Evolutionary conservation across 1,140 invertebrate species (phyloP), one percentile per base, ranked within the genome.

Genomic region (Trichoplusia ni): DNA sequence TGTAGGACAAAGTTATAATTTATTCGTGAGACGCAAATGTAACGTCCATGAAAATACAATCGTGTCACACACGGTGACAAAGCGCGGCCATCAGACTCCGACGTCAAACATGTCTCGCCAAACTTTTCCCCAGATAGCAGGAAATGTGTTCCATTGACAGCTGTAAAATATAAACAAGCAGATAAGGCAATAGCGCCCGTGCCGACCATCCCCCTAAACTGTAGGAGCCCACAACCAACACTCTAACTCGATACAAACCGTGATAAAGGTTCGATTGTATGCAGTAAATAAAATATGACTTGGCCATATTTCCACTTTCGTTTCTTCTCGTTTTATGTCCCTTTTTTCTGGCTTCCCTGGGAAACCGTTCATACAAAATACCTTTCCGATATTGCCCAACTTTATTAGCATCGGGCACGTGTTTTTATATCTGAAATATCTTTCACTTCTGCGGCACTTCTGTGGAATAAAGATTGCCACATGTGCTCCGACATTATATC

Each of bases 231-330:
- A 81, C 78, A 82, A 77, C 75, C 70, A 79, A 82, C 71, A 83
- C 66, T 70, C 75, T 84, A 81, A 86, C 78, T 83, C 78, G 75
- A 86, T 87, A 88, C 86, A 85, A 79, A 83, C 82, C 72, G 82
- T 87, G 89, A 90, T 91, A 87, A 87, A 90, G 84, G 88, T 86
- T 86, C 89, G 74, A 91, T 90, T 91, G 89, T 90, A 85, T 86
- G 85, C 79, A 89, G 90, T 91, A 90, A 91, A 91, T 91, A 91
- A 91, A 89, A 90, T 90, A 91, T 91, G 84, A 88, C 81, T 85
- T 82, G 73, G 75, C 77, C 85, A 86, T 90, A 90, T 89, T 89
- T 85, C 83, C 78, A 85, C 81, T 80, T 88, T 83, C 84, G 79
- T 84, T 88, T 86, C 81, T 85, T 81, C 77, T 72, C 77, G 68